Evolutionary conservation across 2,113 vertebrate species (phyloP).

Genomic region (Talpa occidentalis): DNA sequence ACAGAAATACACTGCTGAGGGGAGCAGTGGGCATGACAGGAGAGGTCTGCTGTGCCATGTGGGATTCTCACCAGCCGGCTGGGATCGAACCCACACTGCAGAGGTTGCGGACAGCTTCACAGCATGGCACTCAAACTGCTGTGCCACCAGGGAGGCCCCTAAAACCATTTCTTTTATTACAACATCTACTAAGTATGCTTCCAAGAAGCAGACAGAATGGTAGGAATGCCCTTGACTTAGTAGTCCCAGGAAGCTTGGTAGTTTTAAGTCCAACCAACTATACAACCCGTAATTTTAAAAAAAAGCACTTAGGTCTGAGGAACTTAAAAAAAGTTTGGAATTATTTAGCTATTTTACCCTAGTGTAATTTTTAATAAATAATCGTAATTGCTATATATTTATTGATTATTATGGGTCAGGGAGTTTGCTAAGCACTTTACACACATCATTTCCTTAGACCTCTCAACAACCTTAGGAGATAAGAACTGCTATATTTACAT

Average conservation of each 20-base stretch:
- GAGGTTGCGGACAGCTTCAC: too few relatives aligned
- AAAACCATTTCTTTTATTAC: neutral
- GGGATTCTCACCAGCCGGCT: too few relatives aligned
- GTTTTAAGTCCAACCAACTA: neutral
- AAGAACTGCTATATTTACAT: constrained; percentile 52
- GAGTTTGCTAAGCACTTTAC: constrained; percentile 24
- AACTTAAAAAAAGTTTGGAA: constrained; percentile 19
- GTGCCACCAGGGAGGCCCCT: too few relatives aligned
- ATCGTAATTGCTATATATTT: neutral
- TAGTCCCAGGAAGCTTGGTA: neutral
- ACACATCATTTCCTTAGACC: neutral
- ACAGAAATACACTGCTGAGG: too few relatives aligned
- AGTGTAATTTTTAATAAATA: constrained; percentile 21
- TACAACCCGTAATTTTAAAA: neutral
- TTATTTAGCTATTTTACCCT: constrained; percentile 52
- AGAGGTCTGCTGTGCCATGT: too few relatives aligned
- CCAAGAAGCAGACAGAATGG: neutral
- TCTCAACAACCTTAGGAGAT: constrained; percentile 11
- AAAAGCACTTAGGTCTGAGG: constrained; percentile 3
- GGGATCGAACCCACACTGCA: too few relatives aligned
- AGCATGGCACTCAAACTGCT: too few relatives aligned
- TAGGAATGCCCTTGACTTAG: neutral
- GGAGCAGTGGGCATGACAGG: too few relatives aligned
- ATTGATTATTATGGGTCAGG: constrained; percentile 19
- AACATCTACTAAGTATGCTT: neutral